phyloP scores from a whole-genome alignment of 2,888 invertebrate genomes.

The Azorinus chamasolen region DNA sequence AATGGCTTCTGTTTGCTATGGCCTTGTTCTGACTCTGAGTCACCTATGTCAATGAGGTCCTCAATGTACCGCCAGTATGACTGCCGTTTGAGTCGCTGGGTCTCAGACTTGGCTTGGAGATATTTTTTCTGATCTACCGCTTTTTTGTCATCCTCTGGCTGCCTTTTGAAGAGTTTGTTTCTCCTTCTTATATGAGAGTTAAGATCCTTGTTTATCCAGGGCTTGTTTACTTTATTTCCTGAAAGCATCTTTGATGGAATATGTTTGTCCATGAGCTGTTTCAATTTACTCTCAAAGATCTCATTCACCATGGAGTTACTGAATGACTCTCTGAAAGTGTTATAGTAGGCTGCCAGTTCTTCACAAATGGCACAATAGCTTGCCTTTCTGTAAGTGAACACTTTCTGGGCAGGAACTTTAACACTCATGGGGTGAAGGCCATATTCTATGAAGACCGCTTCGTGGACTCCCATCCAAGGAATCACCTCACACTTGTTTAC shows the following conservation, averaged over 20 bases:
- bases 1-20: constrained; percentile 32
- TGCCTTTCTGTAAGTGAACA: constrained; percentile 33
- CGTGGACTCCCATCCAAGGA: constrained; percentile 26
- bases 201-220: constrained; percentile 36
- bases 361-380: constrained; percentile 16
- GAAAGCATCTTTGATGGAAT: constrained; percentile 38
- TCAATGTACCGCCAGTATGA: constrained; percentile 36
- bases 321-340: background rate
- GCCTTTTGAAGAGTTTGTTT: constrained; percentile 30
- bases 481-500: constrained; percentile 24
- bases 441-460: constrained; percentile 29
- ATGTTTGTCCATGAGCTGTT: constrained; percentile 12
- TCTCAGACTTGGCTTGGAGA: background rate
- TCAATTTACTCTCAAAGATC: constrained; percentile 23
- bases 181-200: constrained; percentile 20
- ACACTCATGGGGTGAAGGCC: constrained; percentile 25
- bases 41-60: constrained; percentile 19
- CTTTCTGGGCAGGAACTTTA: constrained; percentile 28
- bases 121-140: constrained; percentile 3
- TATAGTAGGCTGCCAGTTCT: constrained; percentile 3
- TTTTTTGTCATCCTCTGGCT: background rate
- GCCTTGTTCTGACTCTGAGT: constrained; percentile 10
- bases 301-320: background rate
- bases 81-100: constrained; percentile 27
- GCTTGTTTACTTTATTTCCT: constrained; percentile 19